These are phyloP conservation scores for Dicycla oo DNA, from an alignment of 2,888 invertebrate genomes.

Conservation along the genomic window DNA sequence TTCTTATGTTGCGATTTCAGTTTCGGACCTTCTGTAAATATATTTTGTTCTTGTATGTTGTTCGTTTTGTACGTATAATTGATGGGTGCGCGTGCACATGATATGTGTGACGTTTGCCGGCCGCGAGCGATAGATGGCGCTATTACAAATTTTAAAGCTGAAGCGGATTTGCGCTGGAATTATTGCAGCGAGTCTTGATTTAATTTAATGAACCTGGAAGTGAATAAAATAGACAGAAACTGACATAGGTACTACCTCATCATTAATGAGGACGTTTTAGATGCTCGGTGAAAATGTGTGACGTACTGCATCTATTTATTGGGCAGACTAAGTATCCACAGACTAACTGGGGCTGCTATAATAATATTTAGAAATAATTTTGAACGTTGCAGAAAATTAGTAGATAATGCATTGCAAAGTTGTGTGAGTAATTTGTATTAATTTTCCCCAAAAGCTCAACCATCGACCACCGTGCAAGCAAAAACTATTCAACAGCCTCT, in stretches of 20 bases:
- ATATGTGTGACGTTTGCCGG: constrained; percentile 59
- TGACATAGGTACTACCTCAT: constrained; percentile 17
- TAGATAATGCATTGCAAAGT: not conserved
- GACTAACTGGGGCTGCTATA: no score
- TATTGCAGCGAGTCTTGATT: constrained; percentile 37
- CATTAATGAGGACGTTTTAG: constrained; percentile 31
- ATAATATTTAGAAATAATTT: not conserved
- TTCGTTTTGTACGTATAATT: constrained; percentile 65
- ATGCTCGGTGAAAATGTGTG: constrained; percentile 1
- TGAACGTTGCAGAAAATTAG: not conserved
- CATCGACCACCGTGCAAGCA: constrained; percentile 3
- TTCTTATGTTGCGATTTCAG: not conserved
- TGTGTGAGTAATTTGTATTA: fast-evolving
- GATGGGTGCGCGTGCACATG: constrained; percentile 69
- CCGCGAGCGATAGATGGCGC: constrained; percentile 61
- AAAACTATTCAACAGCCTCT: constrained; percentile 31
- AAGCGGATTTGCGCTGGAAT: constrained; percentile 45
- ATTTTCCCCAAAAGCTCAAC: not conserved
- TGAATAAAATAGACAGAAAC: constrained; percentile 35
- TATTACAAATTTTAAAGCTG: constrained; percentile 43
- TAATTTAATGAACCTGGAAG: constrained; percentile 63
- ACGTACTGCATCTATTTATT: constrained; percentile 1
- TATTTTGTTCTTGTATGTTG: constrained; percentile 12
- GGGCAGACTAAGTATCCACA: not conserved
- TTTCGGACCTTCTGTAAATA: constrained; percentile 37